These are phyloP conservation scores for Ptychoptera albimana DNA, from an alignment of 2,888 invertebrate genomes.

Conservation along the genomic window DNA sequence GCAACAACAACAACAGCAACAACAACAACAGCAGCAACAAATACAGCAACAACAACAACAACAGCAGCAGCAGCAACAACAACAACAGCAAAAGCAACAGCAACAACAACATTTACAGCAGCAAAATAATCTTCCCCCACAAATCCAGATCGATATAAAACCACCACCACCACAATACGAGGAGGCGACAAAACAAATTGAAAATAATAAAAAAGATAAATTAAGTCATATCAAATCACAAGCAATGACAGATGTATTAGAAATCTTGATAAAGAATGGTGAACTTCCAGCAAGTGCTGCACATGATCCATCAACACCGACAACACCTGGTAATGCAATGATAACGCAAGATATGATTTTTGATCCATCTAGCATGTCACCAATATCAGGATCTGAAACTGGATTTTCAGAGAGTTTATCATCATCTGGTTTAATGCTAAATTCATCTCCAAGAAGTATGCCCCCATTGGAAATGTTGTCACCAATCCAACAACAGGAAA, in stretches of 20 bases:
- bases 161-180: constrained; percentile 51
- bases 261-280: constrained; percentile 85
- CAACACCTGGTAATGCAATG: constrained; percentile 17
- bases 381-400: constrained; percentile 10
- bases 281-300: constrained; percentile 79
- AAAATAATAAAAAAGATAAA: constrained; percentile 15
- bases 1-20: too few relatives aligned
- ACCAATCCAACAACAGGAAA: constrained; percentile 16
- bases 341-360: constrained; percentile 7
- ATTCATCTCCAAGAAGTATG: too few relatives aligned
- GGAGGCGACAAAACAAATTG: constrained; percentile 40
- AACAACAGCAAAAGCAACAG: constrained; percentile 31
- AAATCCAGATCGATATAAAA: constrained; percentile 17
- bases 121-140: constrained; percentile 33
- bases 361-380: constrained; percentile 20
- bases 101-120: constrained; percentile 37
- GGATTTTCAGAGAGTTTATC: too few relatives aligned
- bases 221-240: constrained; percentile 22
- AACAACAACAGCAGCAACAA: constrained; percentile 33
- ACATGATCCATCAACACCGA: constrained; percentile 32
- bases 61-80: constrained; percentile 18
- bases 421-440: too few relatives aligned
- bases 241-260: constrained; percentile 57
- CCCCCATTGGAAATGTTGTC: too few relatives aligned
- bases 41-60: constrained; percentile 18